phyloP scores from a whole-genome alignment of 1,140 invertebrate genomes.

The Bombus cullumanus region DNA sequence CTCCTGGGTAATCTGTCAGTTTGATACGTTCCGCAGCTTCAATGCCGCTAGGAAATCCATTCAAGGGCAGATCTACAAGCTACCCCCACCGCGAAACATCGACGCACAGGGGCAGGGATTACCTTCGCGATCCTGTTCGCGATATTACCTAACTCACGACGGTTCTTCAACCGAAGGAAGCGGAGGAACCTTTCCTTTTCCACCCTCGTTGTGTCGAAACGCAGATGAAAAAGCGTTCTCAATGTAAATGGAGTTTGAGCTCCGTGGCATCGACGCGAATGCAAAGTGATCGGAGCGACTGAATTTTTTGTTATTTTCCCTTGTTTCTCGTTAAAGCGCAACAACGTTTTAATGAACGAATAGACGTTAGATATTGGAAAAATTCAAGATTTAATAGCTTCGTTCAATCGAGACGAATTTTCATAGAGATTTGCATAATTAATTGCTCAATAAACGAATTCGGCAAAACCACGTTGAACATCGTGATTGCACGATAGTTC shows the following conservation, averaged over 20 bases:
- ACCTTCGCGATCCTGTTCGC: not conserved
- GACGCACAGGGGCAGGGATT: not conserved
- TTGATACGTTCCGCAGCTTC: slow-evolving; percentile 4
- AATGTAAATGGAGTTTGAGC: not conserved
- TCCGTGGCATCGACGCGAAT: not conserved
- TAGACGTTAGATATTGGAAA: too few species aligned
- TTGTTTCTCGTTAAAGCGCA: not conserved
- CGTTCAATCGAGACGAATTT: too few species aligned
- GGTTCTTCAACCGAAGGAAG: too few species aligned
- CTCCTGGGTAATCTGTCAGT: slow-evolving; percentile 44
- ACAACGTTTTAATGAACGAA: too few species aligned
- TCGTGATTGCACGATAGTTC: too few species aligned
- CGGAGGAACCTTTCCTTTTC: too few species aligned
- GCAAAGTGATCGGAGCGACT: not conserved
- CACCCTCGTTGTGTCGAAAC: not conserved
- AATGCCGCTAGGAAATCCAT: not conserved
- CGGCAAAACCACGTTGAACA: too few species aligned
- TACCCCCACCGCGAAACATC: not conserved
- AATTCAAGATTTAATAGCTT: too few species aligned
- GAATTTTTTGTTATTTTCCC: not conserved
- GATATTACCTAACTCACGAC: not conserved
- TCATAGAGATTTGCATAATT: too few species aligned
- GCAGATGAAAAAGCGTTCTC: not conserved
- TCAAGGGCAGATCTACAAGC: not conserved
- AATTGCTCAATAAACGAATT: too few species aligned